These are phyloP conservation scores for Boloria euphrosyne DNA, from an alignment of 2,888 invertebrate genomes.

Conservation along the genomic window DNA sequence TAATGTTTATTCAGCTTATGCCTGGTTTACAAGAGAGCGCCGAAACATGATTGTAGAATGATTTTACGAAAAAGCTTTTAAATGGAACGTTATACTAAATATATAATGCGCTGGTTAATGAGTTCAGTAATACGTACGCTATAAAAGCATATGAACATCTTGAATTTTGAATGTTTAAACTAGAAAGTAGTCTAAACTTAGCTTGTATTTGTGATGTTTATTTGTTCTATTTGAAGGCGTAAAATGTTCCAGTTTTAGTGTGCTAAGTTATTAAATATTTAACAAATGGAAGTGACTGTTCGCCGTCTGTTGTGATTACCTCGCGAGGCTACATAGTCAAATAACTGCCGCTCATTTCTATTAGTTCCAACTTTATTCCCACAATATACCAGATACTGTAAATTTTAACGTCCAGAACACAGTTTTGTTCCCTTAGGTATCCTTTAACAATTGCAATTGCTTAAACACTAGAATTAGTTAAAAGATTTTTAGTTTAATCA, in stretches of 20 bases:
- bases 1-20: constrained; percentile 43
- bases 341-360: constrained; percentile 36
- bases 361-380: constrained; percentile 30
- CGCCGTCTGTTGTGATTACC: constrained; percentile 58
- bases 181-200: too few species aligned
- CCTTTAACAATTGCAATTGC: background rate
- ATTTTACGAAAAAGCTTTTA: background rate
- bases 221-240: constrained; percentile 29
- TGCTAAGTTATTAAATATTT: constrained; percentile 66
- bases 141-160: background rate
- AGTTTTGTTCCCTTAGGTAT: constrained; percentile 20
- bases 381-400: constrained; percentile 15
- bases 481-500: background rate
- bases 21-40: background rate
- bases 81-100: too few species aligned
- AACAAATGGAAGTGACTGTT: constrained; percentile 57
- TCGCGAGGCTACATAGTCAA: constrained; percentile 32
- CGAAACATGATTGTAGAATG: background rate
- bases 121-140: background rate
- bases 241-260: constrained; percentile 44
- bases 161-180: too few species aligned
- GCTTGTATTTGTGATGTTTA: background rate
- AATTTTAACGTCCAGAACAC: constrained; percentile 16
- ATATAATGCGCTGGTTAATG: background rate
- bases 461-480: background rate